Evolutionary conservation across 1,140 invertebrate genomes (phyloP).

Genomic region (Triops longicaudatus): DNA sequence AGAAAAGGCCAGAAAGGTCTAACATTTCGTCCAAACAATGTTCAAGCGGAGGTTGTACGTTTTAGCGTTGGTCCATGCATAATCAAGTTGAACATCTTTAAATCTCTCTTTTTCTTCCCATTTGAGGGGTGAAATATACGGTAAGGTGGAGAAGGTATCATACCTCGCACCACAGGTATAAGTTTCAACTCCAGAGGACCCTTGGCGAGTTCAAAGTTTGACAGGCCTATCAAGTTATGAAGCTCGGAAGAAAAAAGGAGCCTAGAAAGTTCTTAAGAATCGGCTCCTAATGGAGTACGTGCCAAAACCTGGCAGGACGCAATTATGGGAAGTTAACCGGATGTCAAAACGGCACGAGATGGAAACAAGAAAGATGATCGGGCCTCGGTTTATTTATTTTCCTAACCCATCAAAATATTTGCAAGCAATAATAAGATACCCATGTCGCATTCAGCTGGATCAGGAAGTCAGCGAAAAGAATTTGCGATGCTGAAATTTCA

Average conservation of each 20-base stretch:
- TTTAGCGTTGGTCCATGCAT: background rate
- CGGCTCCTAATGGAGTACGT: background rate
- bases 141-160: background rate
- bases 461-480: too few relatives aligned
- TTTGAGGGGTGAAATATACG: background rate
- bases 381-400: background rate
- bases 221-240: constrained; percentile 12
- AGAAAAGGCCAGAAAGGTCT: background rate
- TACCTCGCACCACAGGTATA: background rate
- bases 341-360: background rate
- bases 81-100: background rate
- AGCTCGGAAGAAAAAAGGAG: background rate
- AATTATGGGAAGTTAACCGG: constrained; percentile 15
- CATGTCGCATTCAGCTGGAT: too few relatives aligned
- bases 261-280: background rate
- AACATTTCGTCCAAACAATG: background rate
- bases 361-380: background rate
- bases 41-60: background rate
- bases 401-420: background rate
- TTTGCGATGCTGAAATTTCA: too few relatives aligned
- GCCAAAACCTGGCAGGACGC: constrained; percentile 13
- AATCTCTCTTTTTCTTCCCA: background rate
- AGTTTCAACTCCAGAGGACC: background rate
- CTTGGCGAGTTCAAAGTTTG: background rate
- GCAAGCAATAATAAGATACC: background rate